phyloP scores from a whole-genome alignment of 2,113 vertebrate genomes.

The Rana temporaria region DNA sequence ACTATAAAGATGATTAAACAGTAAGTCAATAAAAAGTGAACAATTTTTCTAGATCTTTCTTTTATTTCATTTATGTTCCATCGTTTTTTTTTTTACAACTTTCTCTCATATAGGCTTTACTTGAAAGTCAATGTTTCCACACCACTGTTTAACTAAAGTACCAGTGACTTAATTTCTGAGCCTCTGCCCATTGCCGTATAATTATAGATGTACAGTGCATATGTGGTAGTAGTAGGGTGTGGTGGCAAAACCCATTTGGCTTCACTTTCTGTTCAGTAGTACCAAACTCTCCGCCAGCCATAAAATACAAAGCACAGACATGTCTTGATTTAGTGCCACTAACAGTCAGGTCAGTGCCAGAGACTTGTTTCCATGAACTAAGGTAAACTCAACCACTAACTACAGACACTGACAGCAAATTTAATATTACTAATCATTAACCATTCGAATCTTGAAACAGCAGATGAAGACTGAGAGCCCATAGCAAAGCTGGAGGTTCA shows the following conservation, averaged over 20 bases:
- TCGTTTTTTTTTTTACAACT: too few relatives aligned
- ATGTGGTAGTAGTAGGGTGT: constrained; percentile 45
- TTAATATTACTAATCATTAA: background rate
- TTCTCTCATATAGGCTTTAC: too few relatives aligned
- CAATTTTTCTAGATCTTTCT: too few relatives aligned
- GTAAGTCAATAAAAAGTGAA: too few relatives aligned
- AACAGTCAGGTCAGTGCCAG: background rate
- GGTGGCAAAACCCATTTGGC: constrained; percentile 32
- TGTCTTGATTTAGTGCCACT: constrained; percentile 1
- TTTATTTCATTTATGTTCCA: too few relatives aligned
- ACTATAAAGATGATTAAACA: too few relatives aligned
- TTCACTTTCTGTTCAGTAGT: constrained; percentile 29
- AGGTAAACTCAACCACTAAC: background rate
- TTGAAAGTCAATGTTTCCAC: constrained; percentile 1
- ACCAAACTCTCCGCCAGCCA: background rate
- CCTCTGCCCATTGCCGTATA: background rate
- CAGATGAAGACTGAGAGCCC: too few relatives aligned
- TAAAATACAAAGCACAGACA: constrained; percentile 2
- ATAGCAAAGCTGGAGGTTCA: too few relatives aligned
- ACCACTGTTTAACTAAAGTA: background rate
- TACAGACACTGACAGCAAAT: background rate
- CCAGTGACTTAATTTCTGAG: background rate
- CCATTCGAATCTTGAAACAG: too few relatives aligned
- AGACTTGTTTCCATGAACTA: background rate
- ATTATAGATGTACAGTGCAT: background rate